Base-by-base conservation (phyloP, 2,888 invertebrate genomes). In the Trichopoda pennipes region DNA sequence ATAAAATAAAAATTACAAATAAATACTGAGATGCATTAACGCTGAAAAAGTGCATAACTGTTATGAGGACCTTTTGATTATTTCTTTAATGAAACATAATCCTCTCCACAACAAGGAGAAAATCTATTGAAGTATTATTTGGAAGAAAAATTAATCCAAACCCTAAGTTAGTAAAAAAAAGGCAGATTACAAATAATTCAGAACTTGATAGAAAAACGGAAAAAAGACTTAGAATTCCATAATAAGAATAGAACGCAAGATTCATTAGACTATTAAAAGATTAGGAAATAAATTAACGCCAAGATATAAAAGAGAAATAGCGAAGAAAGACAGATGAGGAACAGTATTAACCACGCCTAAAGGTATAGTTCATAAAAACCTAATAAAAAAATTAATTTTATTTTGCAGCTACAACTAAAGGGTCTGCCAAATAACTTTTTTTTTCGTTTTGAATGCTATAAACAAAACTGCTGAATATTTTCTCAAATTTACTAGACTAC, bases 41-140 rank as follows among this genome's bases (percentile, higher is more conserved):
- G 61, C 66, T n/a, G 80, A 75, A 35, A 80, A 80, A 6, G 9
- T 32, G 9, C 17, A 53, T 53, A 61, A 61, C 17, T 63, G 53
- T 12, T 73, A 63, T 32, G 42, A 44, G 32, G 63, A 73, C n/a
- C 44, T 63, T 10, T 55, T 83, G 9, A 60, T 70, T 8, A 80
- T 42, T 23, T 60, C 73, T 17, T 55, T 80, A 14, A 75, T 73
- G 21, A 81, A 82, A 63, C 80, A 82, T 53, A 82, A 80, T 35
- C 61, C 21, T 76, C 80, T 7, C 60, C 79, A 7, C 80, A 84
- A 82, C 58, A 28, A 51, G 47, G 10, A 66, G 53, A 56, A 76
- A 68, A 76, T 76, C 79, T 19, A 56, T 84, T 8, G 75, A 84
- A 61, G 47, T 47, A 19, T 58, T 69, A 60, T 60, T 84, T 47